Base-by-base conservation (phyloP, 2,113 vertebrate genomes). In the Athene noctua region DNA sequence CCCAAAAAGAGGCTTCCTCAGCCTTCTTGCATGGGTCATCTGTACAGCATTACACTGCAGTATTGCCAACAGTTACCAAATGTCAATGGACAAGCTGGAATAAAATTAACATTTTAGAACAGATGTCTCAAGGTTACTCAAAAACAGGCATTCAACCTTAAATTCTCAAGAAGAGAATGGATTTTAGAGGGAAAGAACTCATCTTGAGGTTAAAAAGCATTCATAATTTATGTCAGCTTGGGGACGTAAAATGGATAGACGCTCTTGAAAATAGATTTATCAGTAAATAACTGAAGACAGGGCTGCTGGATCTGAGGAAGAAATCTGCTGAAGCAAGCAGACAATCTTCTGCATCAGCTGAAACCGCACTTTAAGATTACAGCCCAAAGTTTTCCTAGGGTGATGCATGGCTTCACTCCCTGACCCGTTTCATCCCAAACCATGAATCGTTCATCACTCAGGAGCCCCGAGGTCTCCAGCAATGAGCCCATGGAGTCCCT, bases 141-240 rank as follows among this genome's bases (percentile, higher is more conserved):
- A 72, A 86, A 17, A 4, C 29, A 5, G 7, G 3, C 5, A n/a
- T 11, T 47, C 17, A 6, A 5, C 29, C 18, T 16, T 1, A 8
- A 61, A n/a, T n/a, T 65, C 20, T 3, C 6, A 7, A 6, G 20
- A 46, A 55, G 0, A 2, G 5, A 10, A 7, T 32, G 40, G 49
- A 29, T 61, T 80, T 73, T 17, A 40, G 36, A 34, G 5, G 34
- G 9, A 9, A 27, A 77, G 65, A 65, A 1, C 12, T 89, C 13
- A 2, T 44, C 27, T n/a, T 19, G 36, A 42, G 22, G 30, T 46
- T 38, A 17, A 61, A 62, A 87, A 25, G 6, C 1, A 0, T 54
- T 62, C 1, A 3, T 47, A 42, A 77, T 27, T 51, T 2, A 10
- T 6, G 27, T 5, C 49, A 26, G 1, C 13, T 12, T 44, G 38